Evolutionary conservation across 2,888 invertebrate genomes (phyloP), one percentile per base, ranked within the genome.

Genomic region (Euspilapteryx auroguttella): DNA sequence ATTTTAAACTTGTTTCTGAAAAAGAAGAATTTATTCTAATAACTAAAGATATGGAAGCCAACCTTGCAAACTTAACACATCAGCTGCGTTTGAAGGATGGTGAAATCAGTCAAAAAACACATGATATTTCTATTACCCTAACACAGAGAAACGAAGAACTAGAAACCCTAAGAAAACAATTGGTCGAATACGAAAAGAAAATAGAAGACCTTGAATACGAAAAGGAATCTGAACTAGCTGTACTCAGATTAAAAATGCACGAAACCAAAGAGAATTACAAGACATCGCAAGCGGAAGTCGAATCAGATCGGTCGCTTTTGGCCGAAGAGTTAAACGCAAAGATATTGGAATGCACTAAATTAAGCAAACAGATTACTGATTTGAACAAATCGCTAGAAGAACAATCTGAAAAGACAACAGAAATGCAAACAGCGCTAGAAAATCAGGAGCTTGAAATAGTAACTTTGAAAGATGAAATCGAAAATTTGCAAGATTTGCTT

Each of bases 391-490:
- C 76, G 10, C 51, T 80, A 26, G 75, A 79, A 39, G 81, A 81
- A 37, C 76, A 82, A 41, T 59, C 77, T 6, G 63, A 52, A 20
- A 81, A 79, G 44, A 40, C 79, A n/a, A 41, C 49, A 0, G 83
- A 85, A 45, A 55, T 84, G 42, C 79, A 82, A 44, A 48, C 61
- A 2, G 82, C 80, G 1, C 62, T 89, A 27, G 84, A 85, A 45
- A 80, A 76, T 27, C 88, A 88, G 49, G 85, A 86, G 41, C 55
- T 83, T 30, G 87, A 87, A 56, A 86, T 89, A 38, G 85, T 87
- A 4, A 81, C 83, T 4, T 49, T 88, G 4, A 86, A 87, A 44
- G 83, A 83, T 37, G 83, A 86, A 44, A 58, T 88, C 34, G 39
- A 46, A n/a, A 52, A 42, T 37, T 49, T 73, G 34, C 55, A 50